Base-by-base conservation (phyloP, 2,888 invertebrate species). In the Pandemis cinnamomeana region DNA sequence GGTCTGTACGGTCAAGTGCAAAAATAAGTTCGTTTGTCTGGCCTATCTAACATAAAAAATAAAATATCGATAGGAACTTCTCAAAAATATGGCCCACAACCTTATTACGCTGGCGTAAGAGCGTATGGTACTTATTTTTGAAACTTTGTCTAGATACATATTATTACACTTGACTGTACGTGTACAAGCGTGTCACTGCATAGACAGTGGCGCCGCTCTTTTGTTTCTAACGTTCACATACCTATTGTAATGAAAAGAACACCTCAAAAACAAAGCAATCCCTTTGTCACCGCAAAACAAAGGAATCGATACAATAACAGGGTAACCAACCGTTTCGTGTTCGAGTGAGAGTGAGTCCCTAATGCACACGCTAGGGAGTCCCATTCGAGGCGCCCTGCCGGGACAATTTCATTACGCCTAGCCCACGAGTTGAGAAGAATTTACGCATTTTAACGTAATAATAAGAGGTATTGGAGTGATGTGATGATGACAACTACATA, bases 341-440 rank as follows among this genome's bases (percentile, higher is more conserved):
- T 66, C 69, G 13, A 67, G 61, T 41, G 58, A 58, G 78, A 84
- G 76, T 82, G 82, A 75, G 76, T 77, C 69, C 55, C 77, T 84
- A 84, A 84, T 84, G 84, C 77, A 79, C 76, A 75, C 80, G 53
- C 75, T 76, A 76, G 79, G 79, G 76, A 66, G 60, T 74, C 75
- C 71, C 64, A 78, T 76, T 79, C 76, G 67, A 61, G 67, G 46
- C 69, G 71, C 72, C 82, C 81, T 67, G 77, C 73, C 27, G 80
- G 51, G 80, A 79, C 75, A 79, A 83, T 84, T 75, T 69, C 79
- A 79, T 84, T 84, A 82, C 67, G 69, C 67, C 48, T 27, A 36
- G 70, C 53, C 72, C 71, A 55, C 36, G 60, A 69, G 60, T 61
- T 68, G 67, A 58, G 55, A 68, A 44, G 44, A 58, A 58, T 58